Evolutionary conservation across 2,113 vertebrate genomes (phyloP).

Genomic region (Mastomys natalensis): DNA sequence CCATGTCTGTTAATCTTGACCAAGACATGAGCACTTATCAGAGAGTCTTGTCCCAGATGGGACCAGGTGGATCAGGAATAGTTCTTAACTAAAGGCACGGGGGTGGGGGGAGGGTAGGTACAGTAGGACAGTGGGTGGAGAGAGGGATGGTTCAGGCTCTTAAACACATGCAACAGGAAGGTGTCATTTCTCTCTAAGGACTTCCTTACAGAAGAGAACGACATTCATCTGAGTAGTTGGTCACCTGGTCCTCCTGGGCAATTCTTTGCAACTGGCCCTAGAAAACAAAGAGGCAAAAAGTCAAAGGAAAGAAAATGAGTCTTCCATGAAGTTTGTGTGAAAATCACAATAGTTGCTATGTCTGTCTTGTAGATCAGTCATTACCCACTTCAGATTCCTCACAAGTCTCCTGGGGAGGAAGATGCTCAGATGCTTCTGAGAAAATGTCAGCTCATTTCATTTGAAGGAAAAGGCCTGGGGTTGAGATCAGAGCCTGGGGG

Average conservation of each 20-base stretch:
- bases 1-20: background rate
- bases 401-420: background rate
- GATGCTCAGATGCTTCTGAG: background rate
- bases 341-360: background rate
- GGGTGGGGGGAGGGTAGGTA: background rate
- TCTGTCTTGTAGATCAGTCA: background rate
- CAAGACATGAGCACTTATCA: background rate
- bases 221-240: background rate
- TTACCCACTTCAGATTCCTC: background rate
- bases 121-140: background rate
- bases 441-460: background rate
- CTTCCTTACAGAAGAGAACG: background rate
- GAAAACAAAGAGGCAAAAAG: background rate
- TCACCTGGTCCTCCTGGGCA: background rate
- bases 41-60: background rate
- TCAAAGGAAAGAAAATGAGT: background rate
- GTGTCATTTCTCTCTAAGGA: background rate
- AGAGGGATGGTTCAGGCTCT: background rate
- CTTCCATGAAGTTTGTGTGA: background rate
- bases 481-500: background rate
- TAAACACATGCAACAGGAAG: slow-evolving; percentile 22
- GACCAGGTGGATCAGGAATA: background rate
- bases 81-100: background rate
- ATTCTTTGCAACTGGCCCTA: background rate
- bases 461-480: background rate